Base-by-base conservation (phyloP, 2,113 vertebrate species). In the Chaetops frenatus region DNA sequence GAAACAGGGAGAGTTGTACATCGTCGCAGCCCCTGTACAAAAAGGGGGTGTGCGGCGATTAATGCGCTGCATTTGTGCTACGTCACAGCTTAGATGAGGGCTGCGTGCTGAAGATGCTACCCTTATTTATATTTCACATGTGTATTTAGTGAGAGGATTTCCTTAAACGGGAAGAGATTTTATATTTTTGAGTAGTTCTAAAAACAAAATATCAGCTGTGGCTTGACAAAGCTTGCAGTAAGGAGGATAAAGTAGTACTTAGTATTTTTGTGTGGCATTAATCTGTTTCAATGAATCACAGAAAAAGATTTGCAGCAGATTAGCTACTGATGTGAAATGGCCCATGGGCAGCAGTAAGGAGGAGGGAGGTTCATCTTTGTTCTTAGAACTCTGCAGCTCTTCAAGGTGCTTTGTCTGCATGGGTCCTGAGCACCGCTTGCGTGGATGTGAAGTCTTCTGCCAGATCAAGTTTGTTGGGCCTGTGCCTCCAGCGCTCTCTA, bases 31-130 rank as follows among this genome's bases (percentile, higher is more conserved):
- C 5, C 2, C 3, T 27, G 51, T 10, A 4, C 11, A 35, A 12
- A 25, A 53, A 47, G 42, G 27, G 18, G 5, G 14, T 7, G 35
- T 51, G 50, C 3, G 7, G 57, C 5, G 22, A 6, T 33, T 38
- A 10, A 15, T 1, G 17, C 4, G 0, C 22, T 16, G 6, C 33
- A 0, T n/a, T 50, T 33, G 22, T 47, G 31, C 54, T n/a, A 0
- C 27, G 6, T 54, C 31, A 1, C 7, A 14, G 13, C 29, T 44
- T 15, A 9, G 44, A 3, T 42, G 31, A 44, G 25, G 20, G 12
- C 6, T 12, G 21, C 17, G 44, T 20, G 54, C 33, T 29, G 62
- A 19, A 48, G 40, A 9, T 47, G 1, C 16, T 20, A 0, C 1
- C 28, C 38, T 13, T 25, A 10, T 35, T 54, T 36, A 1, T 73